phyloP scores from a whole-genome alignment of 2,113 vertebrate species.

The Syngnathus floridae region DNA sequence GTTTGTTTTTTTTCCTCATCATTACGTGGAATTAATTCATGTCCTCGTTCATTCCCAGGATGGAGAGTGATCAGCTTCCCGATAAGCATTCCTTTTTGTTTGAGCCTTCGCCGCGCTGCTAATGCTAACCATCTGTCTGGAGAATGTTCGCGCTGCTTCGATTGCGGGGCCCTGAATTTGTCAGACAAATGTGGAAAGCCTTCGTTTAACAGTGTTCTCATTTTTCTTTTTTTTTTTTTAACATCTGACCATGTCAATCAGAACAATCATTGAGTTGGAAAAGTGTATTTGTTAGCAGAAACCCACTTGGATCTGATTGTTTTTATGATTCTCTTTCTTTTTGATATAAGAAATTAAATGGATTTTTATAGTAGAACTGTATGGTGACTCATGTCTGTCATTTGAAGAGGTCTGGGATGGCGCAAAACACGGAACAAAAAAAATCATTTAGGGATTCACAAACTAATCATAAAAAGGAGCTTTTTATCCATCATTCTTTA shows the following conservation, averaged over 20 bases:
- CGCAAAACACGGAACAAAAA: too few species aligned
- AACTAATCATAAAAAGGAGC: conserved; percentile 69
- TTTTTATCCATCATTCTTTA: conserved; percentile 47
- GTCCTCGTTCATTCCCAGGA: conserved; percentile 48
- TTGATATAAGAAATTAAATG: conserved; percentile 73
- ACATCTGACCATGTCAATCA: conserved; percentile 45
- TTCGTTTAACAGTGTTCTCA: conserved; percentile 44
- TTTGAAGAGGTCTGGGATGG: conserved; percentile 62
- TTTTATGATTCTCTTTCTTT: conserved; percentile 66
- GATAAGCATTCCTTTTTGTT: conserved; percentile 50
- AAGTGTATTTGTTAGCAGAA: conserved; percentile 51
- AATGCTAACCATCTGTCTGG: conserved; percentile 51
- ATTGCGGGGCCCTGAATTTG: conserved; percentile 42
- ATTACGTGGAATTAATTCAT: conserved; percentile 58
- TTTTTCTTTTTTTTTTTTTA: conserved; percentile 13
- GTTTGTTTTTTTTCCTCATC: conserved; percentile 38
- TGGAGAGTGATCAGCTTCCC: conserved; percentile 46
- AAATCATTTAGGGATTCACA: too few species aligned
- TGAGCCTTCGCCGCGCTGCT: conserved; percentile 65
- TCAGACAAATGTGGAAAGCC: conserved; percentile 50
- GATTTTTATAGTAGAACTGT: conserved; percentile 80
- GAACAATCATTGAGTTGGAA: conserved; percentile 51
- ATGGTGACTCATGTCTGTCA: conserved; percentile 68
- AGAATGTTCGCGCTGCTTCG: conserved; percentile 51
- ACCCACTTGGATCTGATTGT: conserved; percentile 60